Conservation (phyloP, 2,888 invertebrate genomes). For the Ophion slaviceki region DNA sequence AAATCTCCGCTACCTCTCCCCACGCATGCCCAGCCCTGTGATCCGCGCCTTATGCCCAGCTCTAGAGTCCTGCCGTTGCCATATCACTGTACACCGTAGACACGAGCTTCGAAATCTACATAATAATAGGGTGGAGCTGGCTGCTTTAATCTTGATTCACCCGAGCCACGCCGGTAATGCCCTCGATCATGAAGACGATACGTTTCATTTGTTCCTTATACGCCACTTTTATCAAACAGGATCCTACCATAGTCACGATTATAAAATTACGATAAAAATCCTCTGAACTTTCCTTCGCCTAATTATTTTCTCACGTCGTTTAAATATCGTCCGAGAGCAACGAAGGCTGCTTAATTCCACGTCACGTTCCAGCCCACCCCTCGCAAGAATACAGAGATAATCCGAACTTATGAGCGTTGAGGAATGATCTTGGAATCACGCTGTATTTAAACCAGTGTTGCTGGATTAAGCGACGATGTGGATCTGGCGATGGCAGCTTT, state of each 20-base stretch:
- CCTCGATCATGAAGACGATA: conserved; percentile 13
- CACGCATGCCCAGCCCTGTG: conserved; percentile 15
- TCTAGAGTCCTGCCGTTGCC: conserved; percentile 10
- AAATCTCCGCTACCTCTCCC: conserved; percentile 32
- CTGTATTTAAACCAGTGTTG: conserved; percentile 14
- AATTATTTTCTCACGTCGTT: background rate
- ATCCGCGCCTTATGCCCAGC: conserved; percentile 31
- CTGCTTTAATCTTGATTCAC: conserved; percentile 35
- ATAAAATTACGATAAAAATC: background rate
- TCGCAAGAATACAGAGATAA: conserved; percentile 4
- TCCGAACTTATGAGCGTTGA: conserved; percentile 17
- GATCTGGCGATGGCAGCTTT: conserved; percentile 35
- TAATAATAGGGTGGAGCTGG: conserved; percentile 30
- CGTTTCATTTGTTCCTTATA: background rate
- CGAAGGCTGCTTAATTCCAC: no score
- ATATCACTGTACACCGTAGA: conserved; percentile 1
- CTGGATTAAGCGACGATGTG: conserved; percentile 23
- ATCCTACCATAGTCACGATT: background rate
- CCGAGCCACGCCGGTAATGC: conserved; percentile 17
- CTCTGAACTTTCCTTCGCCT: no score
- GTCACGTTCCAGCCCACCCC: background rate
- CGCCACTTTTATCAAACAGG: background rate
- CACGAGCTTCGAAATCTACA: conserved; percentile 19
- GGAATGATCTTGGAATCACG: conserved; percentile 29
- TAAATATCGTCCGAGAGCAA: no score